phyloP scores from a whole-genome alignment of 2,888 invertebrate species.

The Drosophila rubida region DNA sequence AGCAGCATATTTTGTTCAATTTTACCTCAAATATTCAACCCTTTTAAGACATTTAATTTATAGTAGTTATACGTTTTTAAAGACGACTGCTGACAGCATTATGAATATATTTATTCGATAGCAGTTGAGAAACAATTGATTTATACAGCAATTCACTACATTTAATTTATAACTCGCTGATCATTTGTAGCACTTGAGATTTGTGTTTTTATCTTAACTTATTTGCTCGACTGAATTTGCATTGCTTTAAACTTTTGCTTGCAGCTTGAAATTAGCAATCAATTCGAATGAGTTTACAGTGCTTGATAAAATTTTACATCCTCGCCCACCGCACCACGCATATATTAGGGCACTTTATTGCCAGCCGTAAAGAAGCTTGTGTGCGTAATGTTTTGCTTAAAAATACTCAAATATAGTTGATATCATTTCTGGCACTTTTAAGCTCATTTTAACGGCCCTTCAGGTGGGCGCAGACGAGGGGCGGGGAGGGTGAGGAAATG shows the following conservation, averaged over 20 bases:
- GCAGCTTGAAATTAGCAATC: conserved; percentile 16
- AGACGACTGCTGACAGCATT: too few species aligned
- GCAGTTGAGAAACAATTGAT: too few species aligned
- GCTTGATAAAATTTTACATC: conserved; percentile 23
- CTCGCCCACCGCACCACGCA: background rate
- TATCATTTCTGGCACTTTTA: conserved; percentile 40
- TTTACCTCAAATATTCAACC: too few species aligned
- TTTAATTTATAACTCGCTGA: too few species aligned
- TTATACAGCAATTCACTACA: too few species aligned
- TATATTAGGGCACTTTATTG: conserved; percentile 7
- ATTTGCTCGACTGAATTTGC: too few species aligned
- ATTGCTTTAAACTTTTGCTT: background rate
- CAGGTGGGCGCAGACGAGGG: conserved; percentile 32
- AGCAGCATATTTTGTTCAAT: too few species aligned
- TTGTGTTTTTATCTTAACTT: too few species aligned
- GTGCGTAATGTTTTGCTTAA: conserved; percentile 12
- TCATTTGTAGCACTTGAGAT: too few species aligned
- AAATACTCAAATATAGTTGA: conserved; percentile 40
- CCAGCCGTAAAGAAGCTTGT: conserved; percentile 2
- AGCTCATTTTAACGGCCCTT: conserved; percentile 58
- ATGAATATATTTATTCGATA: too few species aligned
- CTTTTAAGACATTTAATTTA: too few species aligned
- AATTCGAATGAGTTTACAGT: conserved; percentile 28
- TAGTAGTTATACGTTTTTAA: too few species aligned
- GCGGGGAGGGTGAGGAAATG: conserved; percentile 32